A percentile compares a stretch with the other conserved stretches of the same genome.
Conservation (phyloP, 2,888 invertebrate genomes). For the Phyllotreta striolata region DNA sequence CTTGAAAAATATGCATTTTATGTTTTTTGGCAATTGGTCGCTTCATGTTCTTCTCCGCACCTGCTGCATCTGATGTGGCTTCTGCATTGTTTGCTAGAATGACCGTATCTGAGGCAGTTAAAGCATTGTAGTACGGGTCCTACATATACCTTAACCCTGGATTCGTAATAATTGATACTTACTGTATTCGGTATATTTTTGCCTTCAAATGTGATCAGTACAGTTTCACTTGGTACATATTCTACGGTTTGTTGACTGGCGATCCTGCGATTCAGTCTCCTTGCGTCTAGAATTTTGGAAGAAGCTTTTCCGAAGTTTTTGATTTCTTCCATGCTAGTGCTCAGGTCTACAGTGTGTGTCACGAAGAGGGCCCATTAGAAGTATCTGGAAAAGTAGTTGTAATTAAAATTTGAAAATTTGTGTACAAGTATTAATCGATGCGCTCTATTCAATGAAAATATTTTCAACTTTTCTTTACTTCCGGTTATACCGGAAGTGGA, state of each 20-base stretch:
- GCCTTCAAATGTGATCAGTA: conserved; percentile 12
- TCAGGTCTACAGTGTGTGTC: too few species aligned
- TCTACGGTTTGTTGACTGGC: not conserved
- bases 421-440: too few species aligned
- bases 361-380: too few species aligned
- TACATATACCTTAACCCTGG: not conserved
- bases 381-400: too few species aligned
- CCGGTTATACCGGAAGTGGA: too few species aligned
- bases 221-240: conserved; percentile 5
- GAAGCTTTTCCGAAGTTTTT: not conserved
- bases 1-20: too few species aligned
- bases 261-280: conserved; percentile 6
- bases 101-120: conserved; percentile 6
- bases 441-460: too few species aligned
- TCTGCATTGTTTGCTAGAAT: not conserved
- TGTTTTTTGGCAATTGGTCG: not conserved
- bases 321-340: too few species aligned
- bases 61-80: not conserved
- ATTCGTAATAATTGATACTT: conserved; percentile 11
- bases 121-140: conserved; percentile 7
- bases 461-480: too few species aligned
- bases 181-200: not conserved
- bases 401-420: too few species aligned
- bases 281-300: not conserved
- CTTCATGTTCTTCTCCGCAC: conserved; percentile 1